Evolutionary conservation across 1,140 invertebrate genomes (phyloP).

Genomic region (Archegozetes longisetosus): DNA sequence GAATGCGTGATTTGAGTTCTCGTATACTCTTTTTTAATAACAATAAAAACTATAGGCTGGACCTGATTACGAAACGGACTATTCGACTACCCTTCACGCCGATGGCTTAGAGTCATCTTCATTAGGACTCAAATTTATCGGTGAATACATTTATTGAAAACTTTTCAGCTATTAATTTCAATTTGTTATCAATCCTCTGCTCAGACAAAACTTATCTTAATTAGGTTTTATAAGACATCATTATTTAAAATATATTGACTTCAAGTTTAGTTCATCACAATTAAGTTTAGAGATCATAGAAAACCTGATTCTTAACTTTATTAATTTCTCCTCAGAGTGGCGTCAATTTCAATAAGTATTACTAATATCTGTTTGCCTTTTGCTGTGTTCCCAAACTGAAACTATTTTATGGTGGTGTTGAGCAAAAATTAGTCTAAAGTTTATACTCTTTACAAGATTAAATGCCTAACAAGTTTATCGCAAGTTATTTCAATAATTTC

Average conservation of each 20-base stretch:
- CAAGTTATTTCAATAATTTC: too few species aligned
- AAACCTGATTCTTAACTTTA: background rate
- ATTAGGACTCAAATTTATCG: slow-evolving; percentile 50
- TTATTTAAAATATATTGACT: background rate
- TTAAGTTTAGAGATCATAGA: background rate
- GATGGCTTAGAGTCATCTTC: slow-evolving; percentile 25
- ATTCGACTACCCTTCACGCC: slow-evolving; percentile 14
- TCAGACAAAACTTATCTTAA: background rate
- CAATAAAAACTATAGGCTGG: background rate
- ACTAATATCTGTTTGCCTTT: too few species aligned
- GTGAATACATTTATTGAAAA: slow-evolving; percentile 46
- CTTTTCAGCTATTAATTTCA: background rate
- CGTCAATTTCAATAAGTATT: background rate
- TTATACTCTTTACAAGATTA: too few species aligned
- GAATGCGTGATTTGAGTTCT: background rate
- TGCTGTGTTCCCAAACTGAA: too few species aligned
- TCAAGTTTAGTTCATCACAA: too few species aligned
- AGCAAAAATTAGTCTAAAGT: too few species aligned
- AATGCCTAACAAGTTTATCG: too few species aligned
- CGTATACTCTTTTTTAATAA: too few species aligned
- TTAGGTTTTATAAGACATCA: background rate
- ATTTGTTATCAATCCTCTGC: background rate
- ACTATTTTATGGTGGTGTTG: too few species aligned
- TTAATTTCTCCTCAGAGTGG: background rate
- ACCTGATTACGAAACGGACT: slow-evolving; percentile 12